Base-by-base conservation (phyloP, 2,113 vertebrate genomes). In the Jacana jacana region DNA sequence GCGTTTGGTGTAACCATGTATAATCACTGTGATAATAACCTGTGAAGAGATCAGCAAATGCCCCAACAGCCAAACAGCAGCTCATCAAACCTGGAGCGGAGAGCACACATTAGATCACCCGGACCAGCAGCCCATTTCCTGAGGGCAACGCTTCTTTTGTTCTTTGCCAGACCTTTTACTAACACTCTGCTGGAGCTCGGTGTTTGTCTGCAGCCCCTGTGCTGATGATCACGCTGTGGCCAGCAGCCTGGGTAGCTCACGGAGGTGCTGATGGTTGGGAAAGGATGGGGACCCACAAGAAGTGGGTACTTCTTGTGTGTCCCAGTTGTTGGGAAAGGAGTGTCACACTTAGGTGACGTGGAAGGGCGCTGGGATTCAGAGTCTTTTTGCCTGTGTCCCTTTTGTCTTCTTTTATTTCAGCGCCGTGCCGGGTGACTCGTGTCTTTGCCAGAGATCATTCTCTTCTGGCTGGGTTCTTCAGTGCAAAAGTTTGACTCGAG, bases 131-230 rank as follows among this genome's bases (percentile, higher is more conserved):
- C 75, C 37, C 4, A 2, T 91, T 69, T 84, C 94, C 95, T 8
- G 64, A 89, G 86, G 83, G 86, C 68, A 51, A 60, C 57, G 15
- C 54, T 89, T 64, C 88, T 88, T 92, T 96, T 95, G 89, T 96
- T 92, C 61, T 2, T 51, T 54, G 51, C 55, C 71, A 88, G 90
- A 68, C 64, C 66, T 66, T 68, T 97, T 92, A 89, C 86, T 94
- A 82, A 91, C 83, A 48, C 65, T 13, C 91, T 78, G 86, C 71
- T 91, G 89, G 75, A 91, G 89, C 76, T 20, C 1, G 42, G 73
- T 49, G 92, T 87, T 95, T 84, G 90, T 83, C 82, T 10, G 84
- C 81, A 28, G 14, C 71, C 69, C 35, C 6, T 3, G 68, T 58
- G 75, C 83, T 75, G 3, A 24, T 20, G 42, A 51, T 28, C 16